Evolutionary conservation across 2,888 invertebrate genomes (phyloP).

Genomic region (Vesta saturnalis): DNA sequence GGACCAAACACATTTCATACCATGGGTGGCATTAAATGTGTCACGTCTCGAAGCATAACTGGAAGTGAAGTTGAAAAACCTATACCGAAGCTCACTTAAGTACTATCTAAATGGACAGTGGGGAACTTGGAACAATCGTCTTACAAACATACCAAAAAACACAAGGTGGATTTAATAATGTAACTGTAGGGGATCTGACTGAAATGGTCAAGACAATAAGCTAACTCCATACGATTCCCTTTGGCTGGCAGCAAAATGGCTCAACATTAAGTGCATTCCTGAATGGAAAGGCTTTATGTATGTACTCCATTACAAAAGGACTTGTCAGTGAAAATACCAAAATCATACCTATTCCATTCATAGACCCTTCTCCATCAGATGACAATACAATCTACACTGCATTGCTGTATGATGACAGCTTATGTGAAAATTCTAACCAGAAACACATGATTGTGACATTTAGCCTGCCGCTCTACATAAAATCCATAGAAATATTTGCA

Average conservation of each 20-base stretch:
- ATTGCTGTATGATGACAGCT: slow-evolving; percentile 22
- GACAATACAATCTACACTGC: slow-evolving; percentile 26
- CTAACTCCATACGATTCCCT: not conserved
- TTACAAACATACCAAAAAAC: not conserved
- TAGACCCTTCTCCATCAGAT: slow-evolving; percentile 24
- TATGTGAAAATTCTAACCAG: slow-evolving; percentile 18
- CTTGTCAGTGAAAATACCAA: not conserved
- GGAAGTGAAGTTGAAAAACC: not conserved
- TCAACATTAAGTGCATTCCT: not conserved
- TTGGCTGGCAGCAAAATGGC: not conserved
- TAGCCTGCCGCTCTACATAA: not conserved
- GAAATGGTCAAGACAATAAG: not conserved
- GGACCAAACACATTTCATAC: not conserved
- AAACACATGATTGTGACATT: slow-evolving; percentile 18
- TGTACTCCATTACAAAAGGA: not conserved
- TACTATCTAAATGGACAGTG: not conserved
- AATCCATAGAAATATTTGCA: not conserved
- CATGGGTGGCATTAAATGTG: not conserved
- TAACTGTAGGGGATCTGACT: not conserved
- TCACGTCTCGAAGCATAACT: not conserved
- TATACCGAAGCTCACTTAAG: not conserved
- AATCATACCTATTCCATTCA: slow-evolving; percentile 17
- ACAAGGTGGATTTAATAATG: not conserved
- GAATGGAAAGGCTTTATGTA: not conserved
- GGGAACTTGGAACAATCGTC: not conserved